phyloP scores from a whole-genome alignment of 2,113 vertebrate species.

The Globicephala melas region DNA sequence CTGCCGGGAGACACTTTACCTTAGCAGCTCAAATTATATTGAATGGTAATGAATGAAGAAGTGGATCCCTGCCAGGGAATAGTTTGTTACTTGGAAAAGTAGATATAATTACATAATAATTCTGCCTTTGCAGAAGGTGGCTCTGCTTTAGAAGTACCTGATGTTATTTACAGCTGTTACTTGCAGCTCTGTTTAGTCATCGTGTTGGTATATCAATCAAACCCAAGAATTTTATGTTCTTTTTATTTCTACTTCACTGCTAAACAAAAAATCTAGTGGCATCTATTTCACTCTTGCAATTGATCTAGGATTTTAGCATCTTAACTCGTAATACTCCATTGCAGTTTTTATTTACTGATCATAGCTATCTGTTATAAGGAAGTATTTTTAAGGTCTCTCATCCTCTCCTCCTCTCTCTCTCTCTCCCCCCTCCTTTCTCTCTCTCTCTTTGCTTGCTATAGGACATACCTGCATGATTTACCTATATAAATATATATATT shows the following conservation, averaged over 20 bases:
- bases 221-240: conserved; percentile 61
- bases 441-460: neutral
- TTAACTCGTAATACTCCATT: conserved; percentile 32
- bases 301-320: neutral
- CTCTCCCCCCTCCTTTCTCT: neutral
- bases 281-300: conserved; percentile 6
- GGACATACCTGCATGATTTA: neutral
- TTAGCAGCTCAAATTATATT: conserved; percentile 78
- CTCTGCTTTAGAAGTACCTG: conserved; percentile 63
- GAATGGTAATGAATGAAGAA: conserved; percentile 80
- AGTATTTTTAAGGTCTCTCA: neutral
- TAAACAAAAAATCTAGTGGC: conserved; percentile 48
- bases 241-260: conserved; percentile 65
- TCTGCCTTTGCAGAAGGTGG: conserved; percentile 63
- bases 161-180: conserved; percentile 69
- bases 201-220: conserved; percentile 70
- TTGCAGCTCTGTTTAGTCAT: conserved; percentile 68
- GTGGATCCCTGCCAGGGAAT: conserved; percentile 75
- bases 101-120: conserved; percentile 77
- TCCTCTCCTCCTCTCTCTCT: neutral
- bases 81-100: conserved; percentile 78
- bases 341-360: conserved; percentile 24
- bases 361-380: neutral
- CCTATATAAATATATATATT: neutral
- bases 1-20: conserved; percentile 74